Percentiles rank a stretch among this genome's conserved stretches.
phyloP scores from a whole-genome alignment of 2,888 invertebrate genomes.

The Pheosia gnoma region DNA sequence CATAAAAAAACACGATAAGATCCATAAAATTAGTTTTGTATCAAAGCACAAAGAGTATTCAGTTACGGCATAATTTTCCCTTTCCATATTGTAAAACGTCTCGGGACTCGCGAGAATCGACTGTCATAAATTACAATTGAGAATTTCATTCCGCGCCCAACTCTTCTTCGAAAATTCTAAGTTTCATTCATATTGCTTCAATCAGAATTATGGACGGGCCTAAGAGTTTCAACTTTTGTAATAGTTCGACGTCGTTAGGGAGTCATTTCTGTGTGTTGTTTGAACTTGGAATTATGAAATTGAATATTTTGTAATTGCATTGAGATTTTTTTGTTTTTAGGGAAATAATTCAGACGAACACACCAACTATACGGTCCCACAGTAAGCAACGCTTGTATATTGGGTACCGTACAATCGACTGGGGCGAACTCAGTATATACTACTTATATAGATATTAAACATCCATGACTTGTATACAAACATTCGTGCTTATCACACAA shows the following conservation, averaged over 20 bases:
- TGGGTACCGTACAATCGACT: too few species aligned
- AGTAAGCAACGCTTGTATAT: too few species aligned
- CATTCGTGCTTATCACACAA: too few species aligned
- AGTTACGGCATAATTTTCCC: conserved; percentile 15
- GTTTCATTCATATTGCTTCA: conserved; percentile 39
- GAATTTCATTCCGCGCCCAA: conserved; percentile 28
- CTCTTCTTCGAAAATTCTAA: conserved; percentile 38
- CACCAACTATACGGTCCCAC: too few species aligned
- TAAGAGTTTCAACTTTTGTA: conserved; percentile 26
- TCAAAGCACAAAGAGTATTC: conserved; percentile 10
- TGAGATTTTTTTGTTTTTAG: neutral
- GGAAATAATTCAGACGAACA: neutral
- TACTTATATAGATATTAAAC: too few species aligned
- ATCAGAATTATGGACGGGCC: conserved; percentile 34
- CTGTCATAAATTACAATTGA: conserved; percentile 37
- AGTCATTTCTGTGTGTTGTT: conserved; percentile 20
- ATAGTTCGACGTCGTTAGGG: conserved; percentile 23
- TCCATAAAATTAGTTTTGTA: too few species aligned
- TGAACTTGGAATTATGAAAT: conserved; percentile 21
- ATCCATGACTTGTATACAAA: too few species aligned
- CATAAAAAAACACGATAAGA: too few species aligned
- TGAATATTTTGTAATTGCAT: neutral
- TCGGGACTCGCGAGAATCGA: conserved; percentile 19
- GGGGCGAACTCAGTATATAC: too few species aligned
- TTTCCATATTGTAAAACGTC: conserved; percentile 20